A percentile compares a stretch with the other conserved stretches of the same genome.
Evolutionary conservation across 2,888 invertebrate species (phyloP).

Genomic region (Lymantria monacha): DNA sequence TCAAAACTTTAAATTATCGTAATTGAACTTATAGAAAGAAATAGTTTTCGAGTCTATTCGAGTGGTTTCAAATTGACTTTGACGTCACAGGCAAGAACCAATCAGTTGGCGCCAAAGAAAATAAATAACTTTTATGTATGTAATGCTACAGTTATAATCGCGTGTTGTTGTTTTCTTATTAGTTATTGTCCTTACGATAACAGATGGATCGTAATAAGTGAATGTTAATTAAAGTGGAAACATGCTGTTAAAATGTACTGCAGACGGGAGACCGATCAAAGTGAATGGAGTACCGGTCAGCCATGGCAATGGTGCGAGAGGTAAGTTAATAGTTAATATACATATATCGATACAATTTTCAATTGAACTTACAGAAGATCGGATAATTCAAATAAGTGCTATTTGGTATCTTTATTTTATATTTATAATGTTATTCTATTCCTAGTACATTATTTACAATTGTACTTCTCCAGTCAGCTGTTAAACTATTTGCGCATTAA

Average conservation of each 20-base stretch:
- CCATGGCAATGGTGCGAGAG: conserved; percentile 75
- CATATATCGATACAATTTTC: no score
- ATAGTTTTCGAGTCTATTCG: conserved; percentile 54
- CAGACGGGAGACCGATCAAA: conserved; percentile 77
- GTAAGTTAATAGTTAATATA: conserved; percentile 53
- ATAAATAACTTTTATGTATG: conserved; percentile 23
- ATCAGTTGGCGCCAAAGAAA: conserved; percentile 63
- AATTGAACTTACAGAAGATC: no score
- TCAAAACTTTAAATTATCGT: conserved; percentile 23
- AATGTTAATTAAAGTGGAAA: conserved; percentile 50
- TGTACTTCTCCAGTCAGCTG: no score
- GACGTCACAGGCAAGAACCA: conserved; percentile 71
- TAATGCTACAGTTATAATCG: conserved; percentile 10
- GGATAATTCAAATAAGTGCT: no score
- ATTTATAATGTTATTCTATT: no score
- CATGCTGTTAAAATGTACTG: conserved; percentile 79
- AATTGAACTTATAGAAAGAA: conserved; percentile 24
- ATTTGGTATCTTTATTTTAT: no score
- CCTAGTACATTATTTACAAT: no score
- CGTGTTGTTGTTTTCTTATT: conserved; percentile 55
- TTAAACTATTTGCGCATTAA: no score
- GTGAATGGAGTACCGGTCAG: conserved; percentile 67
- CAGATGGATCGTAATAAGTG: conserved; percentile 60
- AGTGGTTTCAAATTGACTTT: conserved; percentile 69
- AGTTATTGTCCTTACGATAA: conserved; percentile 46